These are phyloP conservation scores for Wasmannia auropunctata DNA, from an alignment of 1,140 invertebrate genomes.

Conservation along the genomic window DNA sequence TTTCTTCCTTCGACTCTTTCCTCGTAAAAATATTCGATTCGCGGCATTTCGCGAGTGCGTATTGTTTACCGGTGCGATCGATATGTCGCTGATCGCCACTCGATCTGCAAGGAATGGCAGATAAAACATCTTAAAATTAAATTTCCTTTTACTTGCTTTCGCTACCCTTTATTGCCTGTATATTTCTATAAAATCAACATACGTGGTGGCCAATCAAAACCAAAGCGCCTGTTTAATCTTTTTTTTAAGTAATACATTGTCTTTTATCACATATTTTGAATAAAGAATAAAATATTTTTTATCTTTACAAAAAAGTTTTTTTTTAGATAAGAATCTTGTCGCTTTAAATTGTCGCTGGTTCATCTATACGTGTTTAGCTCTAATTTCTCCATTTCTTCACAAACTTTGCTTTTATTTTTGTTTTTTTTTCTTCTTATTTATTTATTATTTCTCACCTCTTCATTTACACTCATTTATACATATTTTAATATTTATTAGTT, in stretches of 20 bases:
- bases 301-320: not conserved
- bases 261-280: not conserved
- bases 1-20: not conserved
- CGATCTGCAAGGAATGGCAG: not conserved
- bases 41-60: not conserved
- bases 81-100: not conserved
- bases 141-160: not conserved
- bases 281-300: not conserved
- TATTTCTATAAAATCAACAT: not conserved
- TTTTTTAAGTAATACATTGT: not conserved
- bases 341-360: not conserved
- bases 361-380: not conserved
- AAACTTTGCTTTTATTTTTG: not conserved
- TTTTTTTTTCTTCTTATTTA: not conserved
- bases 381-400: not conserved
- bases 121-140: not conserved
- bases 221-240: not conserved
- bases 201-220: conserved; percentile 10
- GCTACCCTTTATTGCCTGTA: not conserved
- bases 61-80: not conserved
- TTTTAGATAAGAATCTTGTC: not conserved
- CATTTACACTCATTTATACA: not conserved
- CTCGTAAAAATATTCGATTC: not conserved
- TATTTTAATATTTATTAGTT: not conserved
- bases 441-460: not conserved